phyloP scores from a whole-genome alignment of 2,797 vertebrate species.

The Tapera naevia region DNA sequence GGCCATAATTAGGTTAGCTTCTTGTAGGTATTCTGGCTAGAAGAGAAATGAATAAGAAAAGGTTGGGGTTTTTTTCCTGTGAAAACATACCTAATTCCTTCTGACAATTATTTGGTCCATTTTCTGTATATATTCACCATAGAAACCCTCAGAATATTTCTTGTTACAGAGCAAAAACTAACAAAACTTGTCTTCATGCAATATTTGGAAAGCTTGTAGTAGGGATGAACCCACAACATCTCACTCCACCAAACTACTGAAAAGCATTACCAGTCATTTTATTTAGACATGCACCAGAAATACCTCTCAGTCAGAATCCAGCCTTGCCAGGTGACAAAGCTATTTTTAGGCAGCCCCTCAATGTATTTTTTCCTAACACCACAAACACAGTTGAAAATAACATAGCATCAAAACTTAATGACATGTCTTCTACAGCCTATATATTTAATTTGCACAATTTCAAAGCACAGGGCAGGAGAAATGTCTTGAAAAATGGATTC shows the following conservation, averaged over 20 bases:
- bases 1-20: slow-evolving; percentile 91
- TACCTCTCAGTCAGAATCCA: neutral
- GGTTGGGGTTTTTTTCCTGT: neutral
- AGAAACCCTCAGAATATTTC: neutral
- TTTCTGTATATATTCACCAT: neutral
- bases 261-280: neutral
- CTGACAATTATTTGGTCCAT: neutral
- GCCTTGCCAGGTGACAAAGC: neutral
- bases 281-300: neutral
- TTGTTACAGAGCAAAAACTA: neutral
- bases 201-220: neutral
- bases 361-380: neutral
- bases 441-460: neutral
- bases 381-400: neutral
- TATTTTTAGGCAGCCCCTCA: neutral
- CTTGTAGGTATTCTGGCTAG: slow-evolving; percentile 93
- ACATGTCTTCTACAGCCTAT: neutral
- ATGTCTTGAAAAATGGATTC: neutral
- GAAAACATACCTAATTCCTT: neutral
- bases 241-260: neutral
- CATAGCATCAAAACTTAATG: neutral
- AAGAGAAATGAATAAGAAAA: slow-evolving; percentile 58
- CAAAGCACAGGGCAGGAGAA: neutral
- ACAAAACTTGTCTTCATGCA: neutral
- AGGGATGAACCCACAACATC: neutral